Conservation (phyloP, 2,113 vertebrate species). For the Grantiella picta region DNA sequence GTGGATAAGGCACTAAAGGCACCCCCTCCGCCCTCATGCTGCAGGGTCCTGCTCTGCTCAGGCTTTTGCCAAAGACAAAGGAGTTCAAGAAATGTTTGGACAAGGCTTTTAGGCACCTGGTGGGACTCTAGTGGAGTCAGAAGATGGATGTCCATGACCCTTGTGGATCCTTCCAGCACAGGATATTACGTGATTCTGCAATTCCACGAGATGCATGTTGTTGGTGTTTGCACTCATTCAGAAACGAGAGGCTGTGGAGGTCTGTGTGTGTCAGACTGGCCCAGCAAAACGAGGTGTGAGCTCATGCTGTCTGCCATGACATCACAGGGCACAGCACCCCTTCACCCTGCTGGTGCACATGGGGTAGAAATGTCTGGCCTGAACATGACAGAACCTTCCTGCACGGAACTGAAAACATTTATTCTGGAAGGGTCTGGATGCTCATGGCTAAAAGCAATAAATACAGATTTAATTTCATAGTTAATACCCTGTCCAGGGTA, state of each 20-base stretch:
- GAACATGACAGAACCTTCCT: conserved; percentile 32
- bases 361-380: conserved; percentile 5
- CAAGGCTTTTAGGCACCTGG: too few species aligned
- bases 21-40: not conserved
- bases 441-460: conserved; percentile 60
- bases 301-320: not conserved
- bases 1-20: too few species aligned
- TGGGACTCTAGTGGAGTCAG: not conserved
- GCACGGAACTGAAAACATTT: conserved; percentile 63
- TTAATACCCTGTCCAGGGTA: conserved; percentile 50
- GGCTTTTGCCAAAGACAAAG: not conserved
- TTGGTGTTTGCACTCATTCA: not conserved
- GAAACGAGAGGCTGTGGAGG: not conserved
- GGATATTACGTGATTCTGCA: too few species aligned
- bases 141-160: rapidly evolving
- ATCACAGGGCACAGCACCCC: not conserved
- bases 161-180: not conserved
- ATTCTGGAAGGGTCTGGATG: conserved; percentile 51
- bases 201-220: rapidly evolving
- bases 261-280: not conserved
- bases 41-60: not conserved
- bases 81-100: not conserved
- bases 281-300: not conserved
- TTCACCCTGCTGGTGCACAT: not conserved
- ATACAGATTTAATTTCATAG: conserved; percentile 57